Conservation (phyloP, 2,888 invertebrate genomes). For the Cantharis nigra region DNA sequence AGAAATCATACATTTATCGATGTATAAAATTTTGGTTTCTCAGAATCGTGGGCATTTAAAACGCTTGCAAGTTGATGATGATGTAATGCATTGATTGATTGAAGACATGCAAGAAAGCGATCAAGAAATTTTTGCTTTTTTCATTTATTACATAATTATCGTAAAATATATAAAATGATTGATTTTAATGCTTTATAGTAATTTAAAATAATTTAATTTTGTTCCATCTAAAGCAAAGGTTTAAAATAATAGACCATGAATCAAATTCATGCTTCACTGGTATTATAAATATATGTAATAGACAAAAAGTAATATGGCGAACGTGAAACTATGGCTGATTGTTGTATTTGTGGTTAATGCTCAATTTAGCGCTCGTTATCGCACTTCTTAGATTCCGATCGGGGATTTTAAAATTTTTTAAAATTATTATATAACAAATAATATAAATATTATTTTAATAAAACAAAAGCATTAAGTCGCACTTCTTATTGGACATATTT, state of each 20-base stretch:
- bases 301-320: slow-evolving; percentile 8
- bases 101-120: slow-evolving; percentile 26
- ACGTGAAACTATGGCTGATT: slow-evolving; percentile 22
- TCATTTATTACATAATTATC: neutral
- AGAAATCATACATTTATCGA: neutral
- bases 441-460: neutral
- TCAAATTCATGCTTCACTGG: neutral
- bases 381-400: slow-evolving; percentile 2
- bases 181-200: neutral
- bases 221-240: neutral
- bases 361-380: slow-evolving; percentile 20
- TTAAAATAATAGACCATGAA: neutral
- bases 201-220: neutral
- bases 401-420: neutral
- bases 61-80: slow-evolving; percentile 23
- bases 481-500: neutral
- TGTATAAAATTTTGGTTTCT: neutral
- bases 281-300: neutral
- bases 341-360: slow-evolving; percentile 27
- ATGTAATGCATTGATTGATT: slow-evolving; percentile 19
- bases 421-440: too few species aligned
- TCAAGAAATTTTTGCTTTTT: slow-evolving; percentile 20
- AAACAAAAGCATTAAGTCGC: neutral
- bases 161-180: neutral
- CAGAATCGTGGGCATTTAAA: neutral